These are phyloP conservation scores for Lagorchestes hirsutus DNA, from an alignment of 2,797 vertebrate genomes.

Conservation along the genomic window DNA sequence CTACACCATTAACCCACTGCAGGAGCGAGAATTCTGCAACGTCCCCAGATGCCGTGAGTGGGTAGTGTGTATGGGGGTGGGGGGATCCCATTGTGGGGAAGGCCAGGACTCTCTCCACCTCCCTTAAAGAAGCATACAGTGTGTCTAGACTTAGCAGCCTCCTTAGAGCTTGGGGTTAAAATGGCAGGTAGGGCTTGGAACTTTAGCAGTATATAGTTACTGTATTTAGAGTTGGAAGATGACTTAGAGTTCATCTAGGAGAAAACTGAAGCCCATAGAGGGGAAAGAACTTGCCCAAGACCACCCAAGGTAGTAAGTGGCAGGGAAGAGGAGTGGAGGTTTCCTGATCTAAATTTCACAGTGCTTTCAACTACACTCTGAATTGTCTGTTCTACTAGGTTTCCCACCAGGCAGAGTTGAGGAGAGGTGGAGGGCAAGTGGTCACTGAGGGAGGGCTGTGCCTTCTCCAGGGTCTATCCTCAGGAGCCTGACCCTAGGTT, in stretches of 20 bases:
- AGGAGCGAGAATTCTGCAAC: constrained; percentile 92
- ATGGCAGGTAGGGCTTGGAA: background rate
- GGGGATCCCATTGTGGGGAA: background rate
- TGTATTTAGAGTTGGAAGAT: background rate
- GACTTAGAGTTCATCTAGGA: background rate
- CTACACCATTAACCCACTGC: constrained; percentile 91
- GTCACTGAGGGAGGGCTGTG: background rate
- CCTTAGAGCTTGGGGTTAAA: background rate
- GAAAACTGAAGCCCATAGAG: background rate
- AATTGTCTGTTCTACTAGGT: background rate
- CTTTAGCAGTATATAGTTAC: background rate
- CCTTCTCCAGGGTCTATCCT: background rate
- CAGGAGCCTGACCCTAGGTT: background rate
- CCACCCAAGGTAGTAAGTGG: background rate
- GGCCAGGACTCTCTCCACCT: background rate
- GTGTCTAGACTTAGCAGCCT: background rate
- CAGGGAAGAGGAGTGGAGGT: background rate
- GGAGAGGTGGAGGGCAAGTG: background rate
- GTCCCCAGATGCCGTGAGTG: constrained; percentile 93
- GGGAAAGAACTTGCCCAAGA: background rate
- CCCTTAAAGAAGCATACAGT: background rate
- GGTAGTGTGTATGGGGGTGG: background rate
- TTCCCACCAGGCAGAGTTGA: background rate
- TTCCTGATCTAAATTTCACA: background rate
- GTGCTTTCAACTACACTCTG: background rate